These are phyloP conservation scores for Ia io DNA, from an alignment of 2,113 vertebrate genomes.

Conservation along the genomic window DNA sequence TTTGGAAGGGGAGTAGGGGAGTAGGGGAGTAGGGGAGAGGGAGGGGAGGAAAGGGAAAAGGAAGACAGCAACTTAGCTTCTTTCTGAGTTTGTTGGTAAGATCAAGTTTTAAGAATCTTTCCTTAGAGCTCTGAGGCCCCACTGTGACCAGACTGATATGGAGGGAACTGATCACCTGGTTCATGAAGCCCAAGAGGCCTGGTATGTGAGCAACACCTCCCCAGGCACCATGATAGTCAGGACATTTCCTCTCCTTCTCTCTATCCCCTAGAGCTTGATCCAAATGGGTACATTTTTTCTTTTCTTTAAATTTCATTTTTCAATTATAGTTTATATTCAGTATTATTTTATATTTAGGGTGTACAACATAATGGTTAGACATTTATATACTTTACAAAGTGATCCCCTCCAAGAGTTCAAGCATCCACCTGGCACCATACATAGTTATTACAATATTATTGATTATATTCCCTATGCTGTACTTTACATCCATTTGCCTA, in stretches of 20 bases:
- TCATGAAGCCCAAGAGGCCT: not conserved
- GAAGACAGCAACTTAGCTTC: not conserved
- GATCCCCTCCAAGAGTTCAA: not conserved
- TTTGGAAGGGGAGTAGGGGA: constrained; percentile 15
- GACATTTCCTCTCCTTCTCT: not conserved
- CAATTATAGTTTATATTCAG: not conserved
- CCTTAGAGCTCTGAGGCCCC: not conserved
- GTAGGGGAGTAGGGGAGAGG: not conserved
- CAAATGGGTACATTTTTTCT: not conserved
- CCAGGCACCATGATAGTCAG: not conserved
- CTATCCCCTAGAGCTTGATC: not conserved
- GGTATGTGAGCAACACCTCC: not conserved
- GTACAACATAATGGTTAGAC: not conserved
- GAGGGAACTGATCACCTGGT: not conserved
- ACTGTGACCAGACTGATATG: not conserved
- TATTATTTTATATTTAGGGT: not conserved
- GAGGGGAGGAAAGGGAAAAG: constrained; percentile 20
- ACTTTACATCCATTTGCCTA: not conserved
- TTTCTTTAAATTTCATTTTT: not conserved
- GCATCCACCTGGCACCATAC: not conserved
- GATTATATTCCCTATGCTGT: not conserved
- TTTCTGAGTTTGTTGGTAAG: constrained; percentile 33
- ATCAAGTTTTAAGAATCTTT: constrained; percentile 29
- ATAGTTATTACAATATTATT: not conserved
- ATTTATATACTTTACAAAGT: not conserved